Evolutionary conservation across 2,113 vertebrate species (phyloP), one percentile per base, ranked within the genome.

Genomic region (Rhinichthys klamathensis): DNA sequence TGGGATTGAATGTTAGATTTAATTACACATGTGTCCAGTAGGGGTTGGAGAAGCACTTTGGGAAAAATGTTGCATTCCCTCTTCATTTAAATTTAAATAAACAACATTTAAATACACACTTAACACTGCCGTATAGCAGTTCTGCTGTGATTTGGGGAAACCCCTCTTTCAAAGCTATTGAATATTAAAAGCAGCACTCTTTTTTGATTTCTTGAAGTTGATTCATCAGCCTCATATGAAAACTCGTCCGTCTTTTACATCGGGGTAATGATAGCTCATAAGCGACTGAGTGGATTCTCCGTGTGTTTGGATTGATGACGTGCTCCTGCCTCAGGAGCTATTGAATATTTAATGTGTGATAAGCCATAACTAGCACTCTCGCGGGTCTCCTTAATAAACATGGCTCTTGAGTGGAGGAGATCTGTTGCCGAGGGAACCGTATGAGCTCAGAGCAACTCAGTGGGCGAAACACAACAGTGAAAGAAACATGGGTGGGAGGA

Each of bases 371-470:
- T 44, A 30, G 61, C 63, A 60, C 27, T 61, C 72, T 74, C 80
- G 74, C n/a, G 61, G 69, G 72, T 41, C 61, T 73, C 44, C 82
- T 89, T 89, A 87, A 79, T 87, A 79, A 51, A 70, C 85, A 80
- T 79, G 69, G 80, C 83, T 78, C 78, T 86, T 82, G 83, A 84
- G 83, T 83, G 74, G 83, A 67, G 83, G 79, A 85, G 79, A 87
- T 85, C 73, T 80, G 88, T 89, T 89, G 88, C 88, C 88, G 88
- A 85, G 88, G 88, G 85, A 89, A 89, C 88, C 60, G 79, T 23
- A 51, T 82, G 83, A 80, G 85, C 88, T 73, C 79, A 82, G 78
- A 82, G 75, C 69, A 67, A 65, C 83, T 81, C 79, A 81, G 89
- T 88, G 89, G 89, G 89, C 84, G 87, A 88, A 87, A 87, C 83